phyloP scores from a whole-genome alignment of 1,140 invertebrate species.

The Mizuhopecten yessoensis region DNA sequence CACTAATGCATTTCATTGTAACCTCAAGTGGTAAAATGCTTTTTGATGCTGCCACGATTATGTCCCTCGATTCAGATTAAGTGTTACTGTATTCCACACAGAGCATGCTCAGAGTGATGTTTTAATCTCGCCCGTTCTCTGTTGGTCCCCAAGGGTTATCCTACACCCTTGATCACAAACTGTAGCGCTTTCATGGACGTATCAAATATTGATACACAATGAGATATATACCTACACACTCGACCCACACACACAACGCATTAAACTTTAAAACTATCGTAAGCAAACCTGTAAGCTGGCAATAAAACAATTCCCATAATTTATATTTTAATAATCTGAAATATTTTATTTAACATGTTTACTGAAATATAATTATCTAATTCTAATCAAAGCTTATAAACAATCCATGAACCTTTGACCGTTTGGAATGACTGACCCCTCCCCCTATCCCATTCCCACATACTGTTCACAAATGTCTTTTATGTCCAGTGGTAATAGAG shows the following conservation, averaged over 20 bases:
- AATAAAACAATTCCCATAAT: neutral
- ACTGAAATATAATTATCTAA: neutral
- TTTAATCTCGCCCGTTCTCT: neutral
- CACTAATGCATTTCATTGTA: too few species aligned
- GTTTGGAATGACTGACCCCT: too few species aligned
- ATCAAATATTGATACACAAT: neutral
- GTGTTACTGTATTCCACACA: neutral
- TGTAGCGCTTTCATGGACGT: neutral
- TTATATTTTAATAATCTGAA: neutral
- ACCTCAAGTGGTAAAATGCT: too few species aligned
- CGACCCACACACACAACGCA: neutral
- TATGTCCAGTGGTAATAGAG: too few species aligned
- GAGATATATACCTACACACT: conserved; percentile 29
- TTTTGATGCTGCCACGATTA: too few species aligned
- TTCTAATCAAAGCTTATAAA: too few species aligned
- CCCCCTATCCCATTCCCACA: too few species aligned
- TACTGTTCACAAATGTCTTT: too few species aligned
- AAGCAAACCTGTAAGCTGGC: neutral
- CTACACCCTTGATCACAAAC: conserved; percentile 16
- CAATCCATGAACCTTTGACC: too few species aligned
- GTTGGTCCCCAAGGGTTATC: neutral
- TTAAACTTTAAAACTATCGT: neutral
- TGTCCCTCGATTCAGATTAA: neutral
- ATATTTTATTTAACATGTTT: neutral
- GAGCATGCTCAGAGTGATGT: neutral